Percentiles rank a stretch among this genome's conserved stretches.
Evolutionary conservation across 2,113 vertebrate genomes (phyloP).

Genomic region (Phylloscopus whistleri): DNA sequence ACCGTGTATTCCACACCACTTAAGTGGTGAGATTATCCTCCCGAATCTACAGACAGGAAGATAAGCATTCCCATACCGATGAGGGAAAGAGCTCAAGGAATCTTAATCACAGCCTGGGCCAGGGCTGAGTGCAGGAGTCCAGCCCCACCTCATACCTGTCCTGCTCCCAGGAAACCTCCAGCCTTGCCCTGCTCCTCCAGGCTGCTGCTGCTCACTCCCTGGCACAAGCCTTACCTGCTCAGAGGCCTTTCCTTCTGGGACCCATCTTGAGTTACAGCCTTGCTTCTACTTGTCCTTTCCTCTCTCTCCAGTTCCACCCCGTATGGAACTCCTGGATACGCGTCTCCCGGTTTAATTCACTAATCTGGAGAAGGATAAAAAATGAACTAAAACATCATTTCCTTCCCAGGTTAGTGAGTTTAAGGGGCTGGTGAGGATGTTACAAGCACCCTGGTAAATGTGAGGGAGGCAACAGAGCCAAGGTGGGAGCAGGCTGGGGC

Average conservation of each 20-base stretch:
- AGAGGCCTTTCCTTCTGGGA: not conserved
- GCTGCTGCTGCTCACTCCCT: not conserved
- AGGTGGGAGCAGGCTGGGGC: not conserved
- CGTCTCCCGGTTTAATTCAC: not conserved
- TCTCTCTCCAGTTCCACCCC: not conserved
- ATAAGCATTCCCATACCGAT: not conserved
- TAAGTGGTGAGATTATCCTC: slow-evolving; percentile 32
- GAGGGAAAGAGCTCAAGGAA: not conserved
- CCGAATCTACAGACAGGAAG: not conserved
- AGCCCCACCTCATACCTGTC: not conserved
- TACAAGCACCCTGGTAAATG: not conserved
- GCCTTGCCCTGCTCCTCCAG: not conserved
- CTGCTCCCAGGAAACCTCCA: not conserved
- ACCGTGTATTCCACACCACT: not conserved
- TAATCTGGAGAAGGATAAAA: not conserved
- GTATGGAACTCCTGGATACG: not conserved
- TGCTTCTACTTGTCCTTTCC: not conserved
- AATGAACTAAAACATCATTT: not conserved
- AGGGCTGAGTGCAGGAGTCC: not conserved
- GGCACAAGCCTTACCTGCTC: not conserved
- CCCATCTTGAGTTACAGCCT: not conserved
- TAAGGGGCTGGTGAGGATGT: not conserved
- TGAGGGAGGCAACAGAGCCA: not conserved
- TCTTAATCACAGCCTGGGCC: not conserved
- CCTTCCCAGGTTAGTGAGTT: not conserved